A percentile compares a stretch with the other conserved stretches of the same genome.
Conservation (phyloP, 2,888 invertebrate genomes). For the Liopterus haemorrhoidalis region DNA sequence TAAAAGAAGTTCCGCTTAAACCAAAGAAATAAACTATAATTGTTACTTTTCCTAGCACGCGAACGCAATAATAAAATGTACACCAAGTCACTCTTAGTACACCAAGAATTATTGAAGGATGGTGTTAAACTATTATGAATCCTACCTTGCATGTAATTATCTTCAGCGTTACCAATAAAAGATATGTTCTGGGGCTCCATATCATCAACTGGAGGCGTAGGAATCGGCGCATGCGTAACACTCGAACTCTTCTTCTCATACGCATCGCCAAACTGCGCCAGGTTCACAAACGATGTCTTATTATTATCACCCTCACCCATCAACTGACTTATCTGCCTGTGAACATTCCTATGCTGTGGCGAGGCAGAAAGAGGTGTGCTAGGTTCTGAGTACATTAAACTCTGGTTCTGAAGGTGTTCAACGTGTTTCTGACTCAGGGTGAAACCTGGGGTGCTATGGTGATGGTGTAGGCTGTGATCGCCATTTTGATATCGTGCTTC, state of each 20-base stretch:
- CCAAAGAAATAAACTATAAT: no score
- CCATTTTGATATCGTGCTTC: conserved; percentile 60
- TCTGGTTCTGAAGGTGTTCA: conserved; percentile 49
- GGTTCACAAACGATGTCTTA: conserved; percentile 44
- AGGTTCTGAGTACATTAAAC: conserved; percentile 47
- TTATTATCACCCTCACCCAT: conserved; percentile 41
- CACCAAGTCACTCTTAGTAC: no score
- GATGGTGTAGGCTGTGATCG: conserved; percentile 51
- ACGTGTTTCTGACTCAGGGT: conserved; percentile 50
- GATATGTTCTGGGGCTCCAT: conserved; percentile 93
- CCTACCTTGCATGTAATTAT: no score
- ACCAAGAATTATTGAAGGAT: no score
- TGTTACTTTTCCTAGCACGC: no score
- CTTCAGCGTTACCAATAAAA: conserved; percentile 71
- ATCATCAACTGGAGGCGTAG: conserved; percentile 69
- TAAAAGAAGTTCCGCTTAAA: no score
- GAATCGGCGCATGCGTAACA: conserved; percentile 53
- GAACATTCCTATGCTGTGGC: conserved; percentile 58
- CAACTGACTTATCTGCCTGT: conserved; percentile 52
- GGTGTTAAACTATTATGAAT: no score
- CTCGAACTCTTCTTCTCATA: conserved; percentile 33
- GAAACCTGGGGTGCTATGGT: conserved; percentile 54
- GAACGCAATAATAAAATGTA: no score
- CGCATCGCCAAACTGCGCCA: conserved; percentile 48
- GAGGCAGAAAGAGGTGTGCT: conserved; percentile 55